Evolutionary conservation across 2,888 invertebrate species (phyloP).

Genomic region (Lycaena phlaeas): DNA sequence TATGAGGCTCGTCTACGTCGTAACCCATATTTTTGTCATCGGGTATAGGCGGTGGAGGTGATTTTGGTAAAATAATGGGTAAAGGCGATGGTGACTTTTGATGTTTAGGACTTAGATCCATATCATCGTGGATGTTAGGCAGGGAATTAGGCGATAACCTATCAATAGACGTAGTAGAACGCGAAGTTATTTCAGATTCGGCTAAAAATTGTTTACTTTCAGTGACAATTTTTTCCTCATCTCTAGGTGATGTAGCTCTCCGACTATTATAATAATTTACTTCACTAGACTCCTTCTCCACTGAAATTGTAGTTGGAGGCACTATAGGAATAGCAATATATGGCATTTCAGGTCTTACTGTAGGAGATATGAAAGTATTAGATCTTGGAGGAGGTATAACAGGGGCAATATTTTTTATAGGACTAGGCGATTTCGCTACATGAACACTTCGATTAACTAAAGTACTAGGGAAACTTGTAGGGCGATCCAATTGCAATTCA

Average conservation of each 20-base stretch:
- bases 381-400: conserved; percentile 43
- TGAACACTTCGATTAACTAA: conserved; percentile 48
- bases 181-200: conserved; percentile 15
- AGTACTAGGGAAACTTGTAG: conserved; percentile 51
- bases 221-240: conserved; percentile 22
- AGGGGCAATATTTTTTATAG: conserved; percentile 45
- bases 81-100: conserved; percentile 21
- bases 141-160: conserved; percentile 25
- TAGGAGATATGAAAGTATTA: conserved; percentile 35
- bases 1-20: conserved; percentile 15
- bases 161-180: conserved; percentile 32
- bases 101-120: conserved; percentile 16
- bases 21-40: conserved; percentile 19
- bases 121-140: conserved; percentile 13
- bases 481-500: conserved; percentile 62
- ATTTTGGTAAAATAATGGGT: conserved; percentile 36
- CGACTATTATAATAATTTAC: conserved; percentile 13
- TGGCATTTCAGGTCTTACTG: conserved; percentile 35
- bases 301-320: conserved; percentile 25
- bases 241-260: conserved; percentile 36
- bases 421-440: conserved; percentile 57
- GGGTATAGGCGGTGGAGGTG: conserved; percentile 42
- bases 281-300: conserved; percentile 33
- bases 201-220: conserved; percentile 18
- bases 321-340: conserved; percentile 26